phyloP scores from a whole-genome alignment of 2,113 vertebrate genomes.

The Aldabrachelys gigantea region DNA sequence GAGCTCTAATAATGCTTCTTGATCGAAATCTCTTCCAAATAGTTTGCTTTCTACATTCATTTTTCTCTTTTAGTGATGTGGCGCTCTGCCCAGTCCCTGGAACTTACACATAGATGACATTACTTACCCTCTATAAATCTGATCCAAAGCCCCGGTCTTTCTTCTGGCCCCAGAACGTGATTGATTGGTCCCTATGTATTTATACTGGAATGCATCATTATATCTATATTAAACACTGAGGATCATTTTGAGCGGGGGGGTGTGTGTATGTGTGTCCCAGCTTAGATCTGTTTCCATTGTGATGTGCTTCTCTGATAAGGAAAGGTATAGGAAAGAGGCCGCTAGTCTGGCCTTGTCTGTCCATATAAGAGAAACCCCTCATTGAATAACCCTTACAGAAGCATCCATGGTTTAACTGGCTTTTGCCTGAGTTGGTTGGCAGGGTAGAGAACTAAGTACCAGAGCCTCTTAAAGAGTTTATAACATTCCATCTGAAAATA shows the following conservation, averaged over 20 bases:
- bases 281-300: background rate
- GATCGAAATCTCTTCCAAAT: slow-evolving; percentile 18
- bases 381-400: background rate
- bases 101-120: background rate
- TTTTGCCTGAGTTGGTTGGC: slow-evolving; percentile 4
- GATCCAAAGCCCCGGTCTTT: slow-evolving; percentile 20
- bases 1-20: slow-evolving; percentile 19
- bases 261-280: background rate
- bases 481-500: background rate
- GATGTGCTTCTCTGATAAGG: background rate
- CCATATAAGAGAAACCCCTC: background rate
- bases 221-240: background rate
- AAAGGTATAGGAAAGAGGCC: background rate
- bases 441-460: background rate
- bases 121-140: background rate
- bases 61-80: background rate
- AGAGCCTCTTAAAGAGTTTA: background rate
- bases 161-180: background rate
- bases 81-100: background rate
- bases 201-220: background rate
- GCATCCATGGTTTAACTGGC: background rate
- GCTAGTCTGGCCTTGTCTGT: background rate
- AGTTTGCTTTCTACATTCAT: background rate
- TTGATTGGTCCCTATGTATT: background rate
- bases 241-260: background rate